Conservation (phyloP, 2,888 invertebrate species). For the Rapana venosa region DNA sequence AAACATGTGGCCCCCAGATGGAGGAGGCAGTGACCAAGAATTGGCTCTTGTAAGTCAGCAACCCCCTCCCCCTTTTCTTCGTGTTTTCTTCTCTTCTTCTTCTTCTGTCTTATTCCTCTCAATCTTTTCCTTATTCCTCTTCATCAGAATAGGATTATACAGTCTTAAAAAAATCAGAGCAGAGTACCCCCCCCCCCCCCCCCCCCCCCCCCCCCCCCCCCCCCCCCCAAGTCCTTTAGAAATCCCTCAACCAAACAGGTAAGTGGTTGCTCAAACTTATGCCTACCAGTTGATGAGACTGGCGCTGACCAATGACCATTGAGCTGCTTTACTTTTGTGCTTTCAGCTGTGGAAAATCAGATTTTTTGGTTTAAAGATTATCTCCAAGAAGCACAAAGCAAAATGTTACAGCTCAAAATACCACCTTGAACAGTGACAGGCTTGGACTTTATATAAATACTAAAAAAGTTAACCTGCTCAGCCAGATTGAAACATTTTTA, state of each 20-base stretch:
- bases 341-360: neutral
- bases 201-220: neutral
- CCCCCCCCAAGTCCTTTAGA: neutral
- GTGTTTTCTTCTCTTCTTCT: no score
- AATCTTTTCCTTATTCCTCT: neutral
- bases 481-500: neutral
- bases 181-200: neutral
- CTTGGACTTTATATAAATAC: neutral
- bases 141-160: neutral
- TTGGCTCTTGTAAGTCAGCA: conserved; percentile 33
- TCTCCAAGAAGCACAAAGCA: no score
- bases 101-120: neutral
- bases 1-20: conserved; percentile 36
- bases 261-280: neutral
- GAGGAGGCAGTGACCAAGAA: conserved; percentile 26
- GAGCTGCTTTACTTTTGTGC: neutral
- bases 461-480: neutral
- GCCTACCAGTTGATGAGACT: neutral
- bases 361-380: neutral
- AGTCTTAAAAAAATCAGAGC: neutral
- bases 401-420: no score
- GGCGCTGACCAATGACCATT: neutral
- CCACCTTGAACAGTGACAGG: neutral
- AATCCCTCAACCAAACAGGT: neutral
- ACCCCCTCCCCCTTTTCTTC: neutral